Base-by-base conservation (phyloP, 1,140 invertebrate species). In the Bombus confusus region DNA sequence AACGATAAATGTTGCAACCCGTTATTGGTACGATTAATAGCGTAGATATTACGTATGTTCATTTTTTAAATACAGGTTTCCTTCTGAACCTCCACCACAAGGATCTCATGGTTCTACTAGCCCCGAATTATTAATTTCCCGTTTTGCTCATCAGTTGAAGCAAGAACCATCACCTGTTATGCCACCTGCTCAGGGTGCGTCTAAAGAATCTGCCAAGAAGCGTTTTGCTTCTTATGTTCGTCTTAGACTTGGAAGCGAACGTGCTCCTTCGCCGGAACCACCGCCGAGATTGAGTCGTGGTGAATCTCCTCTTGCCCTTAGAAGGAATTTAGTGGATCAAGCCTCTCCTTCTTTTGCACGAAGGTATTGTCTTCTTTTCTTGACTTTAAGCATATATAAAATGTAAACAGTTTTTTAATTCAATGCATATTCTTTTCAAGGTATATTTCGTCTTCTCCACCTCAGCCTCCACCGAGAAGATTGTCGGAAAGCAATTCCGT, bases 161-260 rank as follows among this genome's bases (percentile, higher is more conserved):
- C 94, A 95, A 83, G 94, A 95, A 47, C 87, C 93, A 12, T 83
- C 93, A 12, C 47, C 88, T 37, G 84, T 80, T 41, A 79, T 88
- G 39, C 77, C 92, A 39, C 93, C 91, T 31, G 66, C 85, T 78
- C 92, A 93, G 39, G 75, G 89, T n/a, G 85, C 77, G 41, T 90
- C 92, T 0, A 94, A 95, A 84, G 93, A 95, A 79, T 94, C 93
- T 15, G 95, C 95, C 79, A 95, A 96, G 89, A 96, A 96, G 89
- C 96, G 97, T 91, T 97, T 97, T 94, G 96, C 97, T 91, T 97
- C 97, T 85, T 98, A 98, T 95, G 96, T 98, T 89, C 97, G 97
- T 95, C 96, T 95, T 15, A 93, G 95, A 80, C 90, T 95, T 28
- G 95, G 94, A 28, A 94, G 92, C 64, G 95, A 95, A 69, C 92